A percentile compares a stretch with the other conserved stretches of the same genome.
phyloP scores from a whole-genome alignment of 2,888 invertebrate genomes.

The Beris morrisii region DNA sequence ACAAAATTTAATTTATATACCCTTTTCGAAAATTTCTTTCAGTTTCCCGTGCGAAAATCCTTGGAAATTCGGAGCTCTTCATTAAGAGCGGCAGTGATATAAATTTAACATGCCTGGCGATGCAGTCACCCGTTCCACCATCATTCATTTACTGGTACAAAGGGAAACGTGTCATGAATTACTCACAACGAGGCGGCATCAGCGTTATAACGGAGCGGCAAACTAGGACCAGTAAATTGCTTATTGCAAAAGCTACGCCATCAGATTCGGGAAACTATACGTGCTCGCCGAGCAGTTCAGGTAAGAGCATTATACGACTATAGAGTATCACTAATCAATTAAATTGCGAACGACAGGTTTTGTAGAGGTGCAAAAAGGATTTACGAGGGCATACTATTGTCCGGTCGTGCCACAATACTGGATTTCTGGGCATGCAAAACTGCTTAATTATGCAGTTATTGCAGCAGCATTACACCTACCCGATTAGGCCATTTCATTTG shows the following conservation, averaged over 20 bases:
- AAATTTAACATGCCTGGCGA: conserved; percentile 87
- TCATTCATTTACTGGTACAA: conserved; percentile 87
- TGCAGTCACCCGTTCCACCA: conserved; percentile 69
- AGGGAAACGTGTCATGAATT: conserved; percentile 81
- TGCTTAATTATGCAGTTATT: conserved; percentile 19
- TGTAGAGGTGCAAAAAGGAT: no score
- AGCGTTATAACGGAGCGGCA: conserved; percentile 87
- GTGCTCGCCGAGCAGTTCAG: conserved; percentile 79
- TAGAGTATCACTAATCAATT: conserved; percentile 18
- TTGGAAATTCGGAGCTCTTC: conserved; percentile 84
- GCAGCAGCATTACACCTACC: conserved; percentile 6
- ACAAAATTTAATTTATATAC: background rate
- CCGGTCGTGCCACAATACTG: no score
- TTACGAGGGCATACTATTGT: no score
- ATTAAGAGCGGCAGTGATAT: conserved; percentile 91
- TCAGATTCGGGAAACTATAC: conserved; percentile 88
- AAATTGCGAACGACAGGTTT: background rate
- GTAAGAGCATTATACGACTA: conserved; percentile 47
- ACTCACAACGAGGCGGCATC: conserved; percentile 84
- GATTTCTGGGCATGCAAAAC: no score
- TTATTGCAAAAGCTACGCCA: conserved; percentile 83
- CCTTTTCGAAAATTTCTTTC: conserved; percentile 42
- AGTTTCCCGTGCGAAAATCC: conserved; percentile 90
- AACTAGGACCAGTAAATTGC: conserved; percentile 80
- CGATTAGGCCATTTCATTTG: conserved; percentile 23